phyloP scores from a whole-genome alignment of 2,797 vertebrate species.

The Capromys pilorides region DNA sequence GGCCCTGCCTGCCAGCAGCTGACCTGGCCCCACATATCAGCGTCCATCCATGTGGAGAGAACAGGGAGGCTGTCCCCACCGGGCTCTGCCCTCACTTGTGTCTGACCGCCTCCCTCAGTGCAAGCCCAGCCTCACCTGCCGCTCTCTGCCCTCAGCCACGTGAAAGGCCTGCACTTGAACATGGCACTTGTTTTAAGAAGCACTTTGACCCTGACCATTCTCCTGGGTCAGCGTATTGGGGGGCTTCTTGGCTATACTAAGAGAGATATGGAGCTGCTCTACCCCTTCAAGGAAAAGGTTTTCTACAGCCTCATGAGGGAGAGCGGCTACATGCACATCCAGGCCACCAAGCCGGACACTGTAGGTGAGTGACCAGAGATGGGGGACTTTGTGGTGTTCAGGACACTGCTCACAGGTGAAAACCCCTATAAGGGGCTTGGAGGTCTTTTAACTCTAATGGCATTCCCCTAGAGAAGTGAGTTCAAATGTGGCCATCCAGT shows the following conservation, averaged over 20 bases:
- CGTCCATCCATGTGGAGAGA: not conserved
- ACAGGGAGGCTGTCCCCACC: not conserved
- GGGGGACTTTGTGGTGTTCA: not conserved
- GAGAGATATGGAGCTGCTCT: conserved; percentile 83
- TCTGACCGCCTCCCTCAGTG: fast-evolving
- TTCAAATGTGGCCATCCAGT: too few species aligned
- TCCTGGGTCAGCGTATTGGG: conserved; percentile 82
- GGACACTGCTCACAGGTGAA: not conserved
- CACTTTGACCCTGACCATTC: conserved; percentile 66
- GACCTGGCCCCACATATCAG: not conserved
- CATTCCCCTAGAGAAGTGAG: not conserved
- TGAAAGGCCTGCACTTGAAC: conserved; percentile 88
- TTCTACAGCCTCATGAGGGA: conserved; percentile 79
- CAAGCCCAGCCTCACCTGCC: not conserved
- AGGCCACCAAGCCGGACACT: conserved; percentile 87
- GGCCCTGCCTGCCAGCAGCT: not conserved
- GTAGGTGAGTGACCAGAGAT: conserved; percentile 79
- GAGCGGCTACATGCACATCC: conserved; percentile 86
- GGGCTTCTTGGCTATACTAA: conserved; percentile 82
- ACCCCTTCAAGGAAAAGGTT: conserved; percentile 81
- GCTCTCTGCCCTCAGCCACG: conserved; percentile 75
- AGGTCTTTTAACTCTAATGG: not conserved
- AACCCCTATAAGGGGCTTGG: not conserved
- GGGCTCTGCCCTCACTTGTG: not conserved
- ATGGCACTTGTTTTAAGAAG: conserved; percentile 29